Percentiles rank a stretch among this genome's conserved stretches.
These are phyloP conservation scores for Drepanosiphum platanoidis DNA, from an alignment of 2,888 invertebrate species.

Conservation along the genomic window DNA sequence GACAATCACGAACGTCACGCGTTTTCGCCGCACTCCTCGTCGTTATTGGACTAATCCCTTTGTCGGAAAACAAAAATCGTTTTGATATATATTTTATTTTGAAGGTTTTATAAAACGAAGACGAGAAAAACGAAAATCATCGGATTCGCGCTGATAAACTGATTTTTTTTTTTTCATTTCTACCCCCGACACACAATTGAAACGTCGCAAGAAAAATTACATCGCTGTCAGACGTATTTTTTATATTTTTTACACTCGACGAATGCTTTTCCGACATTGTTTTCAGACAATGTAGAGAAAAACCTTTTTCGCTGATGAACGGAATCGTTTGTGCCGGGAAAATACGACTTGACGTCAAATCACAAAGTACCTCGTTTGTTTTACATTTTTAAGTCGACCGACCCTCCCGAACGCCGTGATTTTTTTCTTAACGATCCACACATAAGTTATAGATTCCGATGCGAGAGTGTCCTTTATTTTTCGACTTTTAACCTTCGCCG, in stretches of 20 bases:
- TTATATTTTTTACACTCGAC: background rate
- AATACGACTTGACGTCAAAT: slow-evolving; percentile 26
- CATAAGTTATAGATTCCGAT: background rate
- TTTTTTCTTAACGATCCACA: background rate
- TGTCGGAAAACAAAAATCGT: background rate
- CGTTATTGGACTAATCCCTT: no score
- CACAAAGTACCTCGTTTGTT: slow-evolving; percentile 20
- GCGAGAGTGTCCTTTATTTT: background rate
- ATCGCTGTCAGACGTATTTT: slow-evolving; percentile 1
- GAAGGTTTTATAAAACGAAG: no score
- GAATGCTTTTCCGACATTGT: background rate
- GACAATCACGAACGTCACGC: background rate
- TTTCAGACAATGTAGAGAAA: background rate
- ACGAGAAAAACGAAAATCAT: background rate
- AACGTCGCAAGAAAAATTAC: slow-evolving; percentile 24
- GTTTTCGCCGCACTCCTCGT: background rate
- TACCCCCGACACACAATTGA: background rate
- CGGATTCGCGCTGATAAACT: background rate
- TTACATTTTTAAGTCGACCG: slow-evolving; percentile 5
- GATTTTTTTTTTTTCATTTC: slow-evolving; percentile 21
- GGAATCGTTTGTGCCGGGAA: slow-evolving; percentile 27
- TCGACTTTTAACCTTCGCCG: background rate
- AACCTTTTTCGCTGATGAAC: slow-evolving; percentile 42
- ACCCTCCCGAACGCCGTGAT: background rate
- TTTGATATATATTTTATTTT: no score